These are phyloP conservation scores for Haemorhous mexicanus DNA, from an alignment of 2,113 vertebrate species.

Conservation along the genomic window DNA sequence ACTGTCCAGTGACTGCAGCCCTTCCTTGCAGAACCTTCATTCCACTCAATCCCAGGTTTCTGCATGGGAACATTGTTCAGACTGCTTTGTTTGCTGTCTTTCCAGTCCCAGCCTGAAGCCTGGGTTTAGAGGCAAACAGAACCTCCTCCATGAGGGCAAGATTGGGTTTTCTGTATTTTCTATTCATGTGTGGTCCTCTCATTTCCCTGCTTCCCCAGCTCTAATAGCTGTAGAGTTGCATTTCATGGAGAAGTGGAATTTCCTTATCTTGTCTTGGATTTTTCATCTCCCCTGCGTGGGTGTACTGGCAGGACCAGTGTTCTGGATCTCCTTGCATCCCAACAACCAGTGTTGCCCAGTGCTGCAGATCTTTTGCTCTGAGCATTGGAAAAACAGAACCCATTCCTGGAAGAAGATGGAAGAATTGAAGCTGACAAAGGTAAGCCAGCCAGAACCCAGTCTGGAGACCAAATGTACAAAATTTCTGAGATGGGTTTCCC, in stretches of 20 bases:
- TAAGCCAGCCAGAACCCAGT: background rate
- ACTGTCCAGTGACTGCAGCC: background rate
- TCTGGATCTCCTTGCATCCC: background rate
- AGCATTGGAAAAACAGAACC: background rate
- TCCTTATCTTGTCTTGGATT: constrained; percentile 28
- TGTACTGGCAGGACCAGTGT: constrained; percentile 28
- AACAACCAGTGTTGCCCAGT: background rate
- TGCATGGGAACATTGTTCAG: background rate
- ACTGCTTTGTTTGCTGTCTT: background rate
- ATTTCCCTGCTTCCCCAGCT: background rate
- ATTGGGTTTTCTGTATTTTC: background rate
- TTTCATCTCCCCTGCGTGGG: constrained; percentile 18
- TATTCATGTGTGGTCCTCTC: background rate
- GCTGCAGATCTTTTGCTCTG: background rate
- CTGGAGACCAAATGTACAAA: background rate
- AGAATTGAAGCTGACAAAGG: constrained; percentile 10
- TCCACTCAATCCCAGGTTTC: background rate
- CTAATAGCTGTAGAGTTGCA: background rate
- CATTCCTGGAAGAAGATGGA: background rate
- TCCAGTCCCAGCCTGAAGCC: background rate
- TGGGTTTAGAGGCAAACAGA: background rate
- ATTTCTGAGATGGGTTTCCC: background rate
- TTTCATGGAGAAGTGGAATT: constrained; percentile 34
- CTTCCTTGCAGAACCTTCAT: background rate
- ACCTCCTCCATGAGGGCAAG: background rate